Evolutionary conservation across 2,797 vertebrate genomes (phyloP).

Genomic region (Scyliorhinus canicula): DNA sequence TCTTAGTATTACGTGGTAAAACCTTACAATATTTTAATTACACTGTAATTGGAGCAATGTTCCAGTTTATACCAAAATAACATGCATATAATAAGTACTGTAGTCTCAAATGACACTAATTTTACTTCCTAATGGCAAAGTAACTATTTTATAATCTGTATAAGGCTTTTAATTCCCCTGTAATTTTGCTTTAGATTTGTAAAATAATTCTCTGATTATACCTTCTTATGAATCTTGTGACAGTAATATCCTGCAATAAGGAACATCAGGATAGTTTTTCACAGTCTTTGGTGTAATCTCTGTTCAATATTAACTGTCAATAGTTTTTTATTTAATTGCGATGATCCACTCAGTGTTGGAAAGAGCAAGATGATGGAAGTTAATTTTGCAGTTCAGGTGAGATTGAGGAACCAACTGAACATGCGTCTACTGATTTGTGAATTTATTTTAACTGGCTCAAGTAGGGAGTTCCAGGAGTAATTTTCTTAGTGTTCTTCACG

Average conservation of each 20-base stretch:
- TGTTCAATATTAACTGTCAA: background rate
- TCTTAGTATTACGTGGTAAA: background rate
- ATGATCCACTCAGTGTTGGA: background rate
- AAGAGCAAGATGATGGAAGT: background rate
- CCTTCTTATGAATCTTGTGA: background rate
- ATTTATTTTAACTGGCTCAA: background rate
- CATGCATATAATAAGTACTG: background rate
- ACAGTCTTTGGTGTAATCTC: background rate
- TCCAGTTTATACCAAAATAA: background rate
- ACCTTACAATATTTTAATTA: background rate
- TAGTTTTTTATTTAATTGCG: background rate
- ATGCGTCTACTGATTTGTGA: background rate
- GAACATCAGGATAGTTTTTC: background rate
- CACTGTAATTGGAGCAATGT: background rate
- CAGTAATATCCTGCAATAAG: background rate
- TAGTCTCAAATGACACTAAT: background rate
- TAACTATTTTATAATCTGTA: background rate
- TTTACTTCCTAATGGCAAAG: background rate
- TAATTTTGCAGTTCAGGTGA: slow-evolving; percentile 9
- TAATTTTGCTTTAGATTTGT: background rate
- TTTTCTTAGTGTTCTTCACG: background rate
- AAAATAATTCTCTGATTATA: slow-evolving; percentile 18
- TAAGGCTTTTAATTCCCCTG: background rate
- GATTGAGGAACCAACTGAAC: background rate
- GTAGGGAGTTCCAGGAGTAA: background rate